Evolutionary conservation across 2,113 vertebrate species (phyloP), one percentile per base, ranked within the genome.

Genomic region (Lepisosteus osseus): DNA sequence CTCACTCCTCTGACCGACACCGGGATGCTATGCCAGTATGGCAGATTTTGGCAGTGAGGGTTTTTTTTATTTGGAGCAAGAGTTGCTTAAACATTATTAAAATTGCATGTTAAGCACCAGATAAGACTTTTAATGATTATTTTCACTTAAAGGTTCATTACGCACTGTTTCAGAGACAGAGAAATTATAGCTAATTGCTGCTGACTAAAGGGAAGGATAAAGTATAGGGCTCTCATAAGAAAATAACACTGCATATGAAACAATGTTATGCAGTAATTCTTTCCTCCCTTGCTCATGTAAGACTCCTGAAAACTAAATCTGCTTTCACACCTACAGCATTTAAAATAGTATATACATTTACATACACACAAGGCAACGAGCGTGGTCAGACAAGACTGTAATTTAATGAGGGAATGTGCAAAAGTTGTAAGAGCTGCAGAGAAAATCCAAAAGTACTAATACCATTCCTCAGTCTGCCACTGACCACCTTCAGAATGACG

Each of bases 101-200:
- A 70, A 70, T 70, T 70, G 69, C 42, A 70, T 13, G 59, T 47
- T 63, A 17, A 62, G 59, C 57, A n/a, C 43, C 4, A 54, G 15
- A 12, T 4, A 9, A 54, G 9, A 13, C 15, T 5, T 51, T 63
- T 63, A 70, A 70, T 63, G 43, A 62, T 40, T 70, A 40, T 70
- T 70, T 62, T 51, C 14, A 43, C 56, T 70, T 61, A 17, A 15
- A 47, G 14, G 17, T 61, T 54, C 43, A 44, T 62, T 70, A 63
- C 44, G 6, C 43, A 29, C 15, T 9, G 9, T 47, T 61, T 70
- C 40, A n/a, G 43, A 54, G 69, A 70, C 69, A 54, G 9, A 62
- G 56, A 62, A 70, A 70, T 70, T 54, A 63, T 9, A 51, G 59
- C 14, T 62, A 70, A 70, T 70, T 63, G 69, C 43, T 11, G n/a